phyloP scores from a whole-genome alignment of 2,797 vertebrate species.

The Crenichthys baileyi region DNA sequence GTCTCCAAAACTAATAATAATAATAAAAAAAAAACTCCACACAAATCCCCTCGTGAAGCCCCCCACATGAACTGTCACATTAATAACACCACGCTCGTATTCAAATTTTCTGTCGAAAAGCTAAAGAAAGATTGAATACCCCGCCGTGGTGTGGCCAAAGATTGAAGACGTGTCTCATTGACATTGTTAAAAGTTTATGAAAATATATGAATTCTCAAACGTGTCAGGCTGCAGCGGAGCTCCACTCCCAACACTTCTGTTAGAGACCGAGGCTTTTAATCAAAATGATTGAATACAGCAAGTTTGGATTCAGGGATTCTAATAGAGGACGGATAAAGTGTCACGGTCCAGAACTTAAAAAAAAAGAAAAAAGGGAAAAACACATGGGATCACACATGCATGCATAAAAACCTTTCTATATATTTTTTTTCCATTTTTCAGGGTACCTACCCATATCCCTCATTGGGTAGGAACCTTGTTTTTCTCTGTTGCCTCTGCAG shows the following conservation, averaged over 20 bases:
- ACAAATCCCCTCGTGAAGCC: slow-evolving; percentile 82
- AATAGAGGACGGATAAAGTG: slow-evolving; percentile 81
- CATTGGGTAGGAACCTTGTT: slow-evolving; percentile 63
- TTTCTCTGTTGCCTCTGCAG: slow-evolving; percentile 50
- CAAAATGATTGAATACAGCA: slow-evolving; percentile 99
- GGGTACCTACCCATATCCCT: slow-evolving; percentile 58
- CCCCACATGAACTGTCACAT: slow-evolving; percentile 91
- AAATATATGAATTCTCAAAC: slow-evolving; percentile 99
- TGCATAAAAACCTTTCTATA: slow-evolving; percentile 69
- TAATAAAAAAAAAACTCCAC: slow-evolving; percentile 44
- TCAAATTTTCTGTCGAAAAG: slow-evolving; percentile 98
- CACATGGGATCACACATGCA: slow-evolving; percentile 77
- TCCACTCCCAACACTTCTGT: slow-evolving; percentile 96
- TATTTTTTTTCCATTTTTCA: slow-evolving; percentile 18
- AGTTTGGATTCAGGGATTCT: slow-evolving; percentile 94
- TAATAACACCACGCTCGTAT: slow-evolving; percentile 97
- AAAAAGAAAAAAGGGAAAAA: slow-evolving; percentile 58
- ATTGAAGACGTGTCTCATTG: slow-evolving; percentile 96
- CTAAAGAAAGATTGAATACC: slow-evolving; percentile 99
- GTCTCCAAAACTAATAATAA: slow-evolving; percentile 81
- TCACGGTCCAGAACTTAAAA: slow-evolving; percentile 73
- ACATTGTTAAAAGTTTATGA: slow-evolving; percentile 99
- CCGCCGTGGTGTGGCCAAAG: slow-evolving; percentile 95
- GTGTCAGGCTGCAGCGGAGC: slow-evolving; percentile 92
- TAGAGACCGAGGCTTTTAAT: slow-evolving; percentile 99